Percentiles rank a stretch among this genome's conserved stretches.
Conservation (phyloP, 2,888 invertebrate species). For the Lysandra coridon region DNA sequence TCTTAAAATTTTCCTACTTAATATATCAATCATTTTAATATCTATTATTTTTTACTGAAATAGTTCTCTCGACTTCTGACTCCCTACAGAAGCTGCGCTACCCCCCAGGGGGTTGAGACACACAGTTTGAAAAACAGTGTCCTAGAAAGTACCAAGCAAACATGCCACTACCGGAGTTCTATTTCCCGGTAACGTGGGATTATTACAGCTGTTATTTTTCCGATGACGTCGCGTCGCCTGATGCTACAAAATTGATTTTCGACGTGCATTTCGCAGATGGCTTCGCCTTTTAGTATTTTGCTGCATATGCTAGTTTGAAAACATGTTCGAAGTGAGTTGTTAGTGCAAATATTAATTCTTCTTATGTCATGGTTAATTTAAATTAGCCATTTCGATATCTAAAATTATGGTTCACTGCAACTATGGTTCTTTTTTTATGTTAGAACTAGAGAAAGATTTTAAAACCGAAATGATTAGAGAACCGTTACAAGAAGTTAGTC, state of each 20-base stretch:
- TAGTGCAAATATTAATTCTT: background rate
- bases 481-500: background rate
- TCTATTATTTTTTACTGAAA: no score
- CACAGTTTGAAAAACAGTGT: no score
- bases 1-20: no score
- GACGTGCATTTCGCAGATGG: background rate
- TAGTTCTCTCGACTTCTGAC: no score
- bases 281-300: background rate
- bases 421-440: no score
- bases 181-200: background rate
- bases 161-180: background rate
- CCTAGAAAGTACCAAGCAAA: background rate
- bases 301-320: background rate
- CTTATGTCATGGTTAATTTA: background rate
- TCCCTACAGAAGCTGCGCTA: no score
- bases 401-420: no score
- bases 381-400: no score
- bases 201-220: slow-evolving; percentile 10
- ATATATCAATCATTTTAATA: no score
- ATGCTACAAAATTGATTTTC: slow-evolving; percentile 11
- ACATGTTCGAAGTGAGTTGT: background rate
- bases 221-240: slow-evolving; percentile 2
- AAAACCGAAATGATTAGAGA: background rate
- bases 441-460: background rate
- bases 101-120: no score